Conservation (phyloP, 64 coral and sea anemone species). For the Actinia equina region DNA sequence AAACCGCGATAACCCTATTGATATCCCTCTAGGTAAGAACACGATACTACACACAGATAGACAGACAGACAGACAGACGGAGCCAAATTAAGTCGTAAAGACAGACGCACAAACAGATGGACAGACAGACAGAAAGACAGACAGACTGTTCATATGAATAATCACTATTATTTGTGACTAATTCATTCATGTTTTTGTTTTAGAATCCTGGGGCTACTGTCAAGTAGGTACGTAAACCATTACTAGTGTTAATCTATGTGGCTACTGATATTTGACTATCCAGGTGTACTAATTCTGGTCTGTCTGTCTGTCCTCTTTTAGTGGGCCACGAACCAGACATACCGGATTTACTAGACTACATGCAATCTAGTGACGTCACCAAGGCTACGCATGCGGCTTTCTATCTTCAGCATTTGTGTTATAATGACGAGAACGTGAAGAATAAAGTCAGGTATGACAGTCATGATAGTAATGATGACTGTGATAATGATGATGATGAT, state of each 20-base stretch:
- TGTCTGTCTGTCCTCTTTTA: constrained; percentile 23
- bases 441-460: constrained; percentile 76
- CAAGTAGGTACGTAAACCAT: constrained; percentile 37
- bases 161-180: background rate
- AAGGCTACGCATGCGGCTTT: constrained; percentile 71
- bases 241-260: background rate
- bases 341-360: constrained; percentile 85
- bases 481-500: background rate
- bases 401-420: constrained; percentile 83
- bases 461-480: background rate
- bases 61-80: background rate
- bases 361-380: constrained; percentile 73
- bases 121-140: background rate
- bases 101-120: background rate
- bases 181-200: background rate
- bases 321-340: constrained; percentile 85
- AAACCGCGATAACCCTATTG: constrained; percentile 23
- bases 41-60: background rate
- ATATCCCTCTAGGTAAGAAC: constrained; percentile 67
- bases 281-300: background rate
- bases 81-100: background rate
- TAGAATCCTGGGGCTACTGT: constrained; percentile 74
- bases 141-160: background rate
- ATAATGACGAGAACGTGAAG: constrained; percentile 78
- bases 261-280: background rate